Base-by-base conservation (phyloP, 2,113 vertebrate species). In the Trachemys scripta region DNA sequence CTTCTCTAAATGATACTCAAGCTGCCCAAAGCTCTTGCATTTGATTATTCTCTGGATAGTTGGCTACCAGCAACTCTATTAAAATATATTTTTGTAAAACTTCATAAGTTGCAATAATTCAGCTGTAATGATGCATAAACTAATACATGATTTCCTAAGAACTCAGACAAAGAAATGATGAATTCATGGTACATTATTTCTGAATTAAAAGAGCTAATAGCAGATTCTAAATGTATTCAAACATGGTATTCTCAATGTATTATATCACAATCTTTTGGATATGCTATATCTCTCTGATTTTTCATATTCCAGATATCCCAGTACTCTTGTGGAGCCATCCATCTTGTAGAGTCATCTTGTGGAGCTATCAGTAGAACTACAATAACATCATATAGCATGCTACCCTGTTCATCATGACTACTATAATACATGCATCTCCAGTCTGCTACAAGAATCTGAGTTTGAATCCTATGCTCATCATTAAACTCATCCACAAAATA, bases 81-180 rank as follows among this genome's bases (percentile, higher is more conserved):
- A 86, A 93, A 93, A 92, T 80, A 16, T 80, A 13, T 65, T 59
- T 92, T 82, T 95, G n/a, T 94, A 62, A 96, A 97, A 94, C n/a
- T 76, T 92, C 84, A 78, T 53, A 91, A 82, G 53, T 90, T 80
- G 83, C 51, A 93, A 59, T 20, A 85, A 69, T 45, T 54, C 49
- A 85, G 59, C 87, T 89, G 82, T 94, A 96, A 94, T 90, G 91
- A 87, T n/a, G 89, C 65, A 80, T 89, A 88, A 96, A 91, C 51
- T 79, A 84, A 94, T 72, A 93, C 75, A 62, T 88, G 92, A 94
- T 3, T 2, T 91, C 83, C 86, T 54, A 59, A 93, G 83, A 90
- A 94, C 85, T 88, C 95, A 92, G 82, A 81, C 87, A 92, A 82
- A 92, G 65, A 62, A 72, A 62, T 27, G 19, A 69, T 62, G 22